These are phyloP conservation scores for human (Homo sapiens) DNA, from an alignment of 2,113 vertebrate species.

Conservation along the genomic window DNA sequence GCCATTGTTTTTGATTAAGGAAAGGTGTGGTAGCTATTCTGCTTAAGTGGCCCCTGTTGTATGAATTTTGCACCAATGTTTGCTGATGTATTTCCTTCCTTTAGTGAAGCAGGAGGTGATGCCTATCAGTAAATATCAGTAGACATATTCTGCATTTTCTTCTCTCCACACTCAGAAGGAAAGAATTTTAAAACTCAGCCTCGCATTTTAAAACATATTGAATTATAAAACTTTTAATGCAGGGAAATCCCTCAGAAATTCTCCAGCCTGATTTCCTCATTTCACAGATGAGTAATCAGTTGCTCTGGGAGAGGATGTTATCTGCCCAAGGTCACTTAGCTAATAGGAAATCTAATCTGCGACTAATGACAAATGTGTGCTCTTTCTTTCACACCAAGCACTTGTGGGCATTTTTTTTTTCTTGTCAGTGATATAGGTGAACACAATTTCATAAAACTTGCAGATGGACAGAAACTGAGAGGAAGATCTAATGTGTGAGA, in stretches of 20 bases:
- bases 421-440: not conserved
- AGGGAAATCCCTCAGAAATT: not conserved
- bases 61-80: not conserved
- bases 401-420: not conserved
- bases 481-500: not conserved
- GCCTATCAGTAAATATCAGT: not conserved
- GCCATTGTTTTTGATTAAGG: not conserved
- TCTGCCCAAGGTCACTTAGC: not conserved
- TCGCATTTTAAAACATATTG: not conserved
- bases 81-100: not conserved
- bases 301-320: not conserved
- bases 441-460: not conserved
- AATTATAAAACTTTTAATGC: not conserved
- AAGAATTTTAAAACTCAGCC: slow-evolving; percentile 7
- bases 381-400: not conserved
- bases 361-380: not conserved
- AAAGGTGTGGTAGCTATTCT: not conserved
- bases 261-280: not conserved
- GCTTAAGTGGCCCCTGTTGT: not conserved
- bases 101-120: not conserved
- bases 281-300: not conserved
- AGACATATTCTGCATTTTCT: not conserved
- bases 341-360: slow-evolving; percentile 39
- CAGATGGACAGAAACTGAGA: not conserved
- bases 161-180: not conserved